A percentile compares a stretch with the other conserved stretches of the same genome.
These are phyloP conservation scores for Aleadryas rufinucha DNA, from an alignment of 2,113 vertebrate species.

Conservation along the genomic window DNA sequence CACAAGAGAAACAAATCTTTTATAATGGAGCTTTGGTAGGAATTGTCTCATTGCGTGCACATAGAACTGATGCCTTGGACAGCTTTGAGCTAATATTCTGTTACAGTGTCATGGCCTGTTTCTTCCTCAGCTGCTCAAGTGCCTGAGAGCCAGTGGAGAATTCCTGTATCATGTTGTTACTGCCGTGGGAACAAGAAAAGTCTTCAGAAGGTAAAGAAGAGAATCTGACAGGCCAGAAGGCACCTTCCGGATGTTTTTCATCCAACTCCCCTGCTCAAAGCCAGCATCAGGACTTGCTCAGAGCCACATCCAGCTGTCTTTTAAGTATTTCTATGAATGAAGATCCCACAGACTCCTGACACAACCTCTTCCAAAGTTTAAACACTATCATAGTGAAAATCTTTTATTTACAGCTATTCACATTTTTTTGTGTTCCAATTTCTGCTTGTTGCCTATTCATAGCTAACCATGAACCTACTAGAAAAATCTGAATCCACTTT, in stretches of 20 bases:
- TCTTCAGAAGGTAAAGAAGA: background rate
- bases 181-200: background rate
- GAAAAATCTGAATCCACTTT: background rate
- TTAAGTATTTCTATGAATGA: background rate
- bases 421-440: background rate
- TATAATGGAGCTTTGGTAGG: background rate
- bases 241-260: background rate
- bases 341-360: background rate
- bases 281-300: background rate
- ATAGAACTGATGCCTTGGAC: background rate
- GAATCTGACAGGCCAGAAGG: background rate
- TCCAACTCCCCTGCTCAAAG: background rate
- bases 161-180: background rate
- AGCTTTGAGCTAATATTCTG: background rate
- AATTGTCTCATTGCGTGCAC: background rate
- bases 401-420: background rate
- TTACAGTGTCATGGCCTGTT: background rate
- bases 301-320: background rate
- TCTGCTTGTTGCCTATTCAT: background rate
- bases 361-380: background rate
- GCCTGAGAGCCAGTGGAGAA: background rate
- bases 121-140: background rate
- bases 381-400: background rate
- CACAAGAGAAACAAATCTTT: background rate
- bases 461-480: background rate